These are phyloP conservation scores for Amorpha juglandis DNA, from an alignment of 2,888 invertebrate genomes.

Conservation along the genomic window DNA sequence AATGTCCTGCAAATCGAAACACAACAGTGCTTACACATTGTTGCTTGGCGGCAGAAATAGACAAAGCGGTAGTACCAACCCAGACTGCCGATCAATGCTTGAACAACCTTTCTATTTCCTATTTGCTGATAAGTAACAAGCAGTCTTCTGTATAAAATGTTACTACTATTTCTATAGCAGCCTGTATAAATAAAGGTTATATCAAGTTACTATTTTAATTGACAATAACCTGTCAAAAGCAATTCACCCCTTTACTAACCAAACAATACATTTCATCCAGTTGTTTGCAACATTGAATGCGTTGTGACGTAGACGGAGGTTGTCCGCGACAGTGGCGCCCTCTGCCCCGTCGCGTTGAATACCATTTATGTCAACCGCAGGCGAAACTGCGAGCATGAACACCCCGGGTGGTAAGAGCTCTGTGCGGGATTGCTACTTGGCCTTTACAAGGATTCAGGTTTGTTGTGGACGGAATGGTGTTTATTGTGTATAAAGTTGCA, in stretches of 20 bases:
- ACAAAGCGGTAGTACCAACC: no score
- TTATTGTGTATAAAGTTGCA: neutral
- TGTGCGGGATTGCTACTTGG: neutral
- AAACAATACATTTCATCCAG: neutral
- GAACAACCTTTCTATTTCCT: no score
- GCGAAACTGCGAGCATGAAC: conserved; percentile 32
- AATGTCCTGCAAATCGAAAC: no score
- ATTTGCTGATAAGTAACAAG: no score
- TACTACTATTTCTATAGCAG: no score
- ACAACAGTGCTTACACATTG: no score
- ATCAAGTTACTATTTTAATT: no score
- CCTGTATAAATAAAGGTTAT: no score
- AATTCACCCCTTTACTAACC: neutral
- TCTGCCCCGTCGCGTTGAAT: conserved; percentile 45
- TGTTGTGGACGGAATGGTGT: neutral
- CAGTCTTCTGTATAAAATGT: no score
- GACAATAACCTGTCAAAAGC: neutral
- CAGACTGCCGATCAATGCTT: no score
- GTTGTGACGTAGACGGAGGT: neutral
- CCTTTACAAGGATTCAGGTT: neutral
- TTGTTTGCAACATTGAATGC: neutral
- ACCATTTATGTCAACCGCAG: conserved; percentile 64
- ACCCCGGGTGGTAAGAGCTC: conserved; percentile 28
- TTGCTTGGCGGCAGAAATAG: no score
- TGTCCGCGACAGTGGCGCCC: conserved; percentile 14